Evolutionary conservation across 2,113 vertebrate genomes (phyloP).

Genomic region (Antechinus stuartii): DNA sequence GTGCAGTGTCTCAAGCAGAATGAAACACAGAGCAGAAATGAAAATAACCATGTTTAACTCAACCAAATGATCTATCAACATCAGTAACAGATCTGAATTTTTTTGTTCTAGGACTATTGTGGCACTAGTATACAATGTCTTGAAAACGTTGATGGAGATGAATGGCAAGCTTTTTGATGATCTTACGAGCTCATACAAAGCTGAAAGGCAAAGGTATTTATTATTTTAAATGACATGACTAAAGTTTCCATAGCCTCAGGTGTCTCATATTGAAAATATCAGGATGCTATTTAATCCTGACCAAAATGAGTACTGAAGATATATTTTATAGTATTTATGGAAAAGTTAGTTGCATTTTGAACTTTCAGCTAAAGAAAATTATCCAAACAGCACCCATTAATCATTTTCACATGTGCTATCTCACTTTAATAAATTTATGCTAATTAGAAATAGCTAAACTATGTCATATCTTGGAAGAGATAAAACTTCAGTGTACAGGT

Average conservation of each 20-base stretch:
- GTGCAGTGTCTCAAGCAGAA: not conserved
- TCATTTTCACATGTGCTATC: constrained; percentile 11
- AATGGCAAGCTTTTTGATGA: constrained; percentile 97
- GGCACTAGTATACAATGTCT: constrained; percentile 96
- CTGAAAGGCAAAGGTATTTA: constrained; percentile 93
- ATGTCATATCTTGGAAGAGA: constrained; percentile 2
- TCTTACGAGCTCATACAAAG: constrained; percentile 96
- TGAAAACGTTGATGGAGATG: constrained; percentile 99
- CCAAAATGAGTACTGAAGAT: not conserved
- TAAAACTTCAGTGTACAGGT: not conserved
- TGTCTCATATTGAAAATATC: not conserved
- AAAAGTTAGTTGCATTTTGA: not conserved
- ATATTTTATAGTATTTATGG: not conserved
- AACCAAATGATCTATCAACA: not conserved
- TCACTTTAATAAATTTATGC: constrained; percentile 15
- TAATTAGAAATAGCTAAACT: constrained; percentile 4
- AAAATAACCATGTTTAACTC: constrained; percentile 29
- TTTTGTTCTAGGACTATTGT: constrained; percentile 92
- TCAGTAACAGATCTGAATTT: constrained; percentile 15
- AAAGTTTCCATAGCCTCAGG: not conserved
- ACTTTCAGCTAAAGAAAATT: constrained; percentile 10
- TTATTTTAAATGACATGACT: not conserved
- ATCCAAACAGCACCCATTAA: not conserved
- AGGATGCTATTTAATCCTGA: constrained; percentile 4
- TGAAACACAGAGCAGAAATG: not conserved